Evolutionary conservation across 1,140 invertebrate species (phyloP), one percentile per base, ranked within the genome.

Genomic region (Phthorimaea operculella): DNA sequence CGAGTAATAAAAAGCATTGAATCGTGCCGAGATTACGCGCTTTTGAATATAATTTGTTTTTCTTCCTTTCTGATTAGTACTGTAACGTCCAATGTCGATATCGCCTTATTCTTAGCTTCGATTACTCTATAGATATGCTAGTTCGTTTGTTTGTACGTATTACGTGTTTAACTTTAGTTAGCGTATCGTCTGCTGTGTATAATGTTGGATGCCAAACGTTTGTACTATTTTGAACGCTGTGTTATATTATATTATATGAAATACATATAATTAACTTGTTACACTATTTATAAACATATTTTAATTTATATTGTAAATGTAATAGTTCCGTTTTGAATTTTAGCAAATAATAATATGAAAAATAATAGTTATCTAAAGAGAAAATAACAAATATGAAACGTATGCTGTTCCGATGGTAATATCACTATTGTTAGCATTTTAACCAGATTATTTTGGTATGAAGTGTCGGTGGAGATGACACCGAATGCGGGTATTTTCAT

Each of bases 371-470:
- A 33, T 50, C 18, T 21, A 47, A 47, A 47, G 44, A 47, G 44
- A n/a, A n/a, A n/a, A 16, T 47, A 14, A 47, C 44, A 33, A 51
- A 36, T 52, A 39, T 36, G 34, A 53, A 63, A 64, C 59, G 45
- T 36, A 64, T 60, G 61, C 59, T 70, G 68, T 73, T 71, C 65
- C 56, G 60, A 54, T 66, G 59, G 15, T 56, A 55, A 63, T 64
- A 63, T 71, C 57, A 70, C 55, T 64, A 64, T 28, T 36, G 51
- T 42, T 52, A 54, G 48, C 36, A 52, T 73, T 78, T 76, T 73
- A 78, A 77, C 64, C 71, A 74, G 64, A 74, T 74, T 80, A 77
- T 79, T 82, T 79, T 82, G 62, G 67, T 72, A 76, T 44, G 56
- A 60, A 58, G 54, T 63, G 44, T 3, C 36, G 36, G 55, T 60